A percentile compares a stretch with the other conserved stretches of the same genome.
Evolutionary conservation across 2,888 invertebrate genomes (phyloP).

Genomic region (Volucella zonaria): DNA sequence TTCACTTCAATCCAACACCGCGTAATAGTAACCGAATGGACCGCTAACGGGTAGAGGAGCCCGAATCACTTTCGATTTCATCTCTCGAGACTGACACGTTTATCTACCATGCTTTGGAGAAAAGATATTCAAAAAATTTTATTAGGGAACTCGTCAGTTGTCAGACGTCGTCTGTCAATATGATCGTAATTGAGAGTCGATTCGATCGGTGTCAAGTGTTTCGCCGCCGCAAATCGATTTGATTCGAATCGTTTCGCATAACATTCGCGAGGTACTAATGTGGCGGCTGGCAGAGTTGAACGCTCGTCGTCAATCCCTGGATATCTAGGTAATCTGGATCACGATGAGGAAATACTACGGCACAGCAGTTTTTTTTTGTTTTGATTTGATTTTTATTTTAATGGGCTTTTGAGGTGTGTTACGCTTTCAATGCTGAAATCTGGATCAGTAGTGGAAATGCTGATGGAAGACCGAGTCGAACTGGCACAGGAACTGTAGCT

Average conservation of each 20-base stretch:
- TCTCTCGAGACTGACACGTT: conserved; percentile 23
- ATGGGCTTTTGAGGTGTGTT: neutral
- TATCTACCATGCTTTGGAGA: conserved; percentile 7
- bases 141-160: neutral
- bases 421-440: neutral
- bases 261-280: conserved; percentile 36
- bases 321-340: conserved; percentile 11
- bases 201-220: conserved; percentile 49
- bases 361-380: neutral
- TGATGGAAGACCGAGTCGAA: neutral
- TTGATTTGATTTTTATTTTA: neutral
- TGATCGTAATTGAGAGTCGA: conserved; percentile 26
- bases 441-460: neutral
- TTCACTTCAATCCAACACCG: conserved; percentile 38
- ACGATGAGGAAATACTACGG: conserved; percentile 27
- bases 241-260: conserved; percentile 7
- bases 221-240: conserved; percentile 3
- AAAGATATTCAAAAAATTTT: conserved; percentile 12
- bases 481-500: neutral
- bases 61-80: conserved; percentile 60
- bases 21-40: neutral
- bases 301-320: conserved; percentile 17
- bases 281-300: neutral
- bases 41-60: conserved; percentile 8
- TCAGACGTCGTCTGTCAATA: conserved; percentile 15